Percentiles rank a stretch among this genome's conserved stretches.
These are phyloP conservation scores for Australoheros scitulus DNA, from an alignment of 2,113 vertebrate species.

Conservation along the genomic window DNA sequence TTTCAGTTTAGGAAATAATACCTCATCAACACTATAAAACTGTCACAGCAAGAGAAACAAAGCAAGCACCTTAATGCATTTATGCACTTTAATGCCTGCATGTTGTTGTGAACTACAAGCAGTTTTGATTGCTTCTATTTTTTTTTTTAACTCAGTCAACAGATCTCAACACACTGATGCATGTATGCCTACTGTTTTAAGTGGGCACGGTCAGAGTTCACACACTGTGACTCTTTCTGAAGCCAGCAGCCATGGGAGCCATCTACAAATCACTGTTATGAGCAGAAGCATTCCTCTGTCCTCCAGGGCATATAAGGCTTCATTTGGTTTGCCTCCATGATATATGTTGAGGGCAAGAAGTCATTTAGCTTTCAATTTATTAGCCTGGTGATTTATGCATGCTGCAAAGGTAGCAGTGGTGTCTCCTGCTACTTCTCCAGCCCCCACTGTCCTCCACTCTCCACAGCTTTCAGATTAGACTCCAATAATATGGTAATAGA, in stretches of 20 bases:
- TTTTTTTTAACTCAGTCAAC: background rate
- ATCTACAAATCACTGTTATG: slow-evolving; percentile 80
- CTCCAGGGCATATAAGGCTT: slow-evolving; percentile 78
- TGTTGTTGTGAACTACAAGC: background rate
- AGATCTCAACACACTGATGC: background rate
- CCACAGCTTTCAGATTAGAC: slow-evolving; percentile 64
- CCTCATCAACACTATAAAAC: background rate
- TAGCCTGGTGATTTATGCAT: slow-evolving; percentile 89
- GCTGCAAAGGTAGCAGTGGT: slow-evolving; percentile 85
- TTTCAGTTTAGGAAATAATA: background rate
- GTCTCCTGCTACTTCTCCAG: slow-evolving; percentile 75
- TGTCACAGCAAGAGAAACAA: background rate
- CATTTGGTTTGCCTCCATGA: slow-evolving; percentile 74
- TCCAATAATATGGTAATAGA: slow-evolving; percentile 87
- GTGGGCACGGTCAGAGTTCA: background rate
- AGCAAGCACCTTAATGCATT: background rate
- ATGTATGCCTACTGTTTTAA: background rate
- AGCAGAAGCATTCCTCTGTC: slow-evolving; percentile 83
- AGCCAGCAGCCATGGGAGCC: slow-evolving; percentile 46
- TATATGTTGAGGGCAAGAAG: slow-evolving; percentile 80
- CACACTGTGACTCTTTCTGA: slow-evolving; percentile 46
- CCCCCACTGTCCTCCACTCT: slow-evolving; percentile 63
- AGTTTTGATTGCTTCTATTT: background rate
- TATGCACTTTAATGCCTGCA: background rate
- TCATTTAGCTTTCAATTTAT: slow-evolving; percentile 83